These are phyloP conservation scores for Callopanchax toddi DNA, from an alignment of 2,113 vertebrate species.

Conservation along the genomic window DNA sequence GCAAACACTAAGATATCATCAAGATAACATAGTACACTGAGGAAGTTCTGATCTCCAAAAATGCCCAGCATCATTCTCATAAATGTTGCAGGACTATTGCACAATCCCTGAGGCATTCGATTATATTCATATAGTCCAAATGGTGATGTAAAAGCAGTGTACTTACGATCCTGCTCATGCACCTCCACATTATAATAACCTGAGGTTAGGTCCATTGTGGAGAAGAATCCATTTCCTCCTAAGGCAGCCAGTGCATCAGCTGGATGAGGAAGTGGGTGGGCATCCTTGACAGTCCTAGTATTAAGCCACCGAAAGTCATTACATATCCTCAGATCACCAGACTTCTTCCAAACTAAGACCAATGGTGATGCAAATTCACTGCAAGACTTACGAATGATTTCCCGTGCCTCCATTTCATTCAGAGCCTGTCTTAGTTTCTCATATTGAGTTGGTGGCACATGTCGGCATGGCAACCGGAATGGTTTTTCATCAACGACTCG, in stretches of 20 bases:
- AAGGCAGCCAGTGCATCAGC: not conserved
- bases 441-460: too few species aligned
- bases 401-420: constrained; percentile 4
- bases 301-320: not conserved
- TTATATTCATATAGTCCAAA: constrained; percentile 21
- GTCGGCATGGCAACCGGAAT: not conserved
- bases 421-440: not conserved
- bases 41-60: constrained; percentile 43
- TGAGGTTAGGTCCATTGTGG: constrained; percentile 1
- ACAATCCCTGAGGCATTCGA: constrained; percentile 16
- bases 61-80: constrained; percentile 41
- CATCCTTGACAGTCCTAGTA: constrained; percentile 1
- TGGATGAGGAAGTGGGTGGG: not conserved
- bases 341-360: constrained; percentile 7
- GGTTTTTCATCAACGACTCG: not conserved
- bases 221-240: not conserved
- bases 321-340: constrained; percentile 1
- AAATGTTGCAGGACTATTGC: constrained; percentile 25
- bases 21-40: constrained; percentile 37
- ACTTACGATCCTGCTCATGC: constrained; percentile 15
- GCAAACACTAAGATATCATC: constrained; percentile 38
- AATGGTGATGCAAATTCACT: not conserved
- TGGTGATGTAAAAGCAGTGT: constrained; percentile 2
- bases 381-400: not conserved
- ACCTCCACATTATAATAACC: constrained; percentile 17